These are phyloP conservation scores for Pilophorus perplexus DNA, from an alignment of 2,888 invertebrate species.

Conservation along the genomic window DNA sequence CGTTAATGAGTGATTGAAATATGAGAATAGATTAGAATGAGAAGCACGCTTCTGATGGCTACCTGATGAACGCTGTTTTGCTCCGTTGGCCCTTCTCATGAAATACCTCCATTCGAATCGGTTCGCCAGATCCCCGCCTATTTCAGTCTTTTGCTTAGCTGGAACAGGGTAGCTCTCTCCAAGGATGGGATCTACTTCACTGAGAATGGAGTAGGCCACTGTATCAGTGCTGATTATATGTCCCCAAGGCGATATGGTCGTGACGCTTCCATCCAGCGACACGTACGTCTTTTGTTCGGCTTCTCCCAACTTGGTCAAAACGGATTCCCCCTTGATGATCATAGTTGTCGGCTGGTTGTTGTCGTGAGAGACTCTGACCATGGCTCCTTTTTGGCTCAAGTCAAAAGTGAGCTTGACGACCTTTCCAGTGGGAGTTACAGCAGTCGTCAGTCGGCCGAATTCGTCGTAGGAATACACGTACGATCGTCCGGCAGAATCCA, in stretches of 20 bases:
- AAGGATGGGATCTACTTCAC: slow-evolving; percentile 83
- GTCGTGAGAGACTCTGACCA: slow-evolving; percentile 79
- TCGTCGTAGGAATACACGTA: slow-evolving; percentile 94
- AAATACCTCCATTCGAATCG: slow-evolving; percentile 96
- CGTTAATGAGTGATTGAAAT: too few species aligned
- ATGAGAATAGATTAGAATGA: too few species aligned
- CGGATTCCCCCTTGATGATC: slow-evolving; percentile 82
- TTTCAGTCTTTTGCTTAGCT: slow-evolving; percentile 84
- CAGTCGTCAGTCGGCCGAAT: slow-evolving; percentile 85
- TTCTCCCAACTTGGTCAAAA: slow-evolving; percentile 75
- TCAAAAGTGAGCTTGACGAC: slow-evolving; percentile 84
- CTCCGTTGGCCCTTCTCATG: slow-evolving; percentile 68
- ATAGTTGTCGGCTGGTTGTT: slow-evolving; percentile 79
- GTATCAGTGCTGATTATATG: slow-evolving; percentile 86
- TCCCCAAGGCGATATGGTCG: slow-evolving; percentile 79
- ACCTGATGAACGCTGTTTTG: slow-evolving; percentile 52
- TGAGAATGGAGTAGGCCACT: slow-evolving; percentile 82
- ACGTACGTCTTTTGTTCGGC: slow-evolving; percentile 78
- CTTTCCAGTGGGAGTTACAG: slow-evolving; percentile 93
- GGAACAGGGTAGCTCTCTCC: slow-evolving; percentile 90
- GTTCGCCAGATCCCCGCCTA: slow-evolving; percentile 85
- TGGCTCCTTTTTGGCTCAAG: slow-evolving; percentile 85
- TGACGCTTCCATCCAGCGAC: slow-evolving; percentile 78
- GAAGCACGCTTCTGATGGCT: not conserved
- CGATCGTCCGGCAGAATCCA: slow-evolving; percentile 85